These are phyloP conservation scores for Ommatoiulus sabulosus DNA, from an alignment of 2,888 invertebrate species.

Conservation along the genomic window DNA sequence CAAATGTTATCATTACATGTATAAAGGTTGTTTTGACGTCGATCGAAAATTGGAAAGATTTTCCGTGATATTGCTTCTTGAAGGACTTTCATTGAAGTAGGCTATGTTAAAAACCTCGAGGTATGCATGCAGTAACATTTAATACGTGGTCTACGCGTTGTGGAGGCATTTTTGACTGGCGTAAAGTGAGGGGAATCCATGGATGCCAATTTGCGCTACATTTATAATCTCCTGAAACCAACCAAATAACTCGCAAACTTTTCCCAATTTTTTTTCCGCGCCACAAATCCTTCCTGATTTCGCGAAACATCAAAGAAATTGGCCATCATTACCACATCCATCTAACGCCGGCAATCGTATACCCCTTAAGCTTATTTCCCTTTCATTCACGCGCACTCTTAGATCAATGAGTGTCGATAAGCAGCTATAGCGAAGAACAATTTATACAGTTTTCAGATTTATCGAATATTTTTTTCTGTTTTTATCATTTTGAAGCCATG, in stretches of 20 bases:
- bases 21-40: too few species aligned
- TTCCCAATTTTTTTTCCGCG: not conserved
- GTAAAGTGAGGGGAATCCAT: constrained; percentile 29
- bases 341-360: not conserved
- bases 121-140: not conserved
- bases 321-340: constrained; percentile 33
- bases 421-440: not conserved
- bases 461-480: not conserved
- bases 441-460: not conserved
- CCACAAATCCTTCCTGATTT: not conserved
- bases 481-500: not conserved
- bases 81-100: too few species aligned
- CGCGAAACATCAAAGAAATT: constrained; percentile 40
- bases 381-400: not conserved
- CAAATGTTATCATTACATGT: too few species aligned
- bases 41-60: too few species aligned
- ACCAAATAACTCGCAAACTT: constrained; percentile 21
- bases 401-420: constrained; percentile 10
- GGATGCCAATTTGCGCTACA: constrained; percentile 6
- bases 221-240: constrained; percentile 36
- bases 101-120: too few species aligned
- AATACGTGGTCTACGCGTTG: not conserved
- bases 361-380: not conserved
- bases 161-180: not conserved
- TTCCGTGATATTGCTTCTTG: too few species aligned